phyloP scores from a whole-genome alignment of 1,140 invertebrate species.

The Eumaeus atala region DNA sequence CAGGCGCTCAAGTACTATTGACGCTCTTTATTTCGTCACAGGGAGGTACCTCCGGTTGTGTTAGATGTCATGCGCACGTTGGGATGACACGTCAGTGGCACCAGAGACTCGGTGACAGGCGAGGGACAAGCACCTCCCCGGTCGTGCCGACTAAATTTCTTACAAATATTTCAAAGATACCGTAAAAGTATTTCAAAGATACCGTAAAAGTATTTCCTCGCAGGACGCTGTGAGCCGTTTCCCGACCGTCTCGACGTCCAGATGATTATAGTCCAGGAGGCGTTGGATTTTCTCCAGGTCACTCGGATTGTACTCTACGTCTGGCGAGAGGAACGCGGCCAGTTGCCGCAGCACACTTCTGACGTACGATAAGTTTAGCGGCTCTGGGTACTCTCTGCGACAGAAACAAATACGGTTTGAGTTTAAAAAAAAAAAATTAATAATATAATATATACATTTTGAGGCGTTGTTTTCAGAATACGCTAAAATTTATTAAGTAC shows the following conservation, averaged over 20 bases:
- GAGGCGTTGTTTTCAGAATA: background rate
- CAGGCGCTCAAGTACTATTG: no score
- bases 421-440: background rate
- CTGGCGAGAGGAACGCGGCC: constrained; percentile 40
- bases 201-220: constrained; percentile 40
- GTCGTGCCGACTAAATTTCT: no score
- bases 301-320: constrained; percentile 24
- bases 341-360: constrained; percentile 30
- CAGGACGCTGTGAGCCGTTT: constrained; percentile 30
- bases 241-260: constrained; percentile 32
- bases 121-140: no score
- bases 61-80: no score
- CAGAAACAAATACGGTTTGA: background rate
- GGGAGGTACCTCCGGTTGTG: no score
- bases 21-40: no score
- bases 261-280: constrained; percentile 34
- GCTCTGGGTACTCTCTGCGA: constrained; percentile 32
- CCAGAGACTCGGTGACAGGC: no score
- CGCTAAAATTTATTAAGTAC: background rate
- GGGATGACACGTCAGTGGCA: no score
- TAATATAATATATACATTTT: background rate
- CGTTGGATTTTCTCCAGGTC: constrained; percentile 34
- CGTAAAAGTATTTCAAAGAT: background rate
- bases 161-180: no score
- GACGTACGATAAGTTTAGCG: constrained; percentile 24